Conservation (phyloP, 2,113 vertebrate species). For the Entelurus aequoreus region DNA sequence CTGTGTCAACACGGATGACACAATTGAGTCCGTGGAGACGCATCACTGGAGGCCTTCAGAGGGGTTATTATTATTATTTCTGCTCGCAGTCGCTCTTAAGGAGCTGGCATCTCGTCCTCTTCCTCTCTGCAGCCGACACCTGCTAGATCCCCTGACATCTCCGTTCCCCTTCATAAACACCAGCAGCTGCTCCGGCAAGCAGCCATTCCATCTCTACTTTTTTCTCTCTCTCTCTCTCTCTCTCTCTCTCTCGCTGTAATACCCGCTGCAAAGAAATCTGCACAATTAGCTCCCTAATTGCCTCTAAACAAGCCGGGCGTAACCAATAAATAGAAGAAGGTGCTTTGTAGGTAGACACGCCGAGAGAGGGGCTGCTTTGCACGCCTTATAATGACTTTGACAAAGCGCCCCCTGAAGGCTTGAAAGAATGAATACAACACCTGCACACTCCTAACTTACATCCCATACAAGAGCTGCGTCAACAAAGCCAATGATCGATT, state of each 20-base stretch:
- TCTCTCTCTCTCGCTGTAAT: constrained; percentile 51
- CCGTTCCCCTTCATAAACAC: constrained; percentile 69
- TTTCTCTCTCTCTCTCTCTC: background rate
- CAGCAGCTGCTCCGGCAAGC: constrained; percentile 74
- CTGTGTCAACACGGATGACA: constrained; percentile 32
- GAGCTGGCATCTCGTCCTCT: constrained; percentile 58
- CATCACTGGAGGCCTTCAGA: constrained; percentile 50
- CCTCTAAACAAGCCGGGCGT: constrained; percentile 70
- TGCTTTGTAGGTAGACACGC: constrained; percentile 36
- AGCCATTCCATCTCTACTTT: constrained; percentile 71
- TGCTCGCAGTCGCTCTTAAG: constrained; percentile 40
- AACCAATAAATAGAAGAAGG: constrained; percentile 65
- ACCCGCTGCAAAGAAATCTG: constrained; percentile 65
- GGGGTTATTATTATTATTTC: constrained; percentile 68
- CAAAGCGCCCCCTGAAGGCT: background rate
- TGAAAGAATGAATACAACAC: too few species aligned
- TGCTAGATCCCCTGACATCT: constrained; percentile 41
- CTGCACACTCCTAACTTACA: too few species aligned
- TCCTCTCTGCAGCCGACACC: background rate
- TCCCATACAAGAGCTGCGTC: too few species aligned
- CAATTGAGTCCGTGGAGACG: constrained; percentile 34
- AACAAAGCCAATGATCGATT: too few species aligned
- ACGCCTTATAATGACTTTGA: too few species aligned
- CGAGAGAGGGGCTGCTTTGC: constrained; percentile 32
- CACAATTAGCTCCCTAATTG: constrained; percentile 77